Percentiles rank a stretch among this genome's conserved stretches.
Evolutionary conservation across 2,888 invertebrate species (phyloP).

Genomic region (Seira musarum): DNA sequence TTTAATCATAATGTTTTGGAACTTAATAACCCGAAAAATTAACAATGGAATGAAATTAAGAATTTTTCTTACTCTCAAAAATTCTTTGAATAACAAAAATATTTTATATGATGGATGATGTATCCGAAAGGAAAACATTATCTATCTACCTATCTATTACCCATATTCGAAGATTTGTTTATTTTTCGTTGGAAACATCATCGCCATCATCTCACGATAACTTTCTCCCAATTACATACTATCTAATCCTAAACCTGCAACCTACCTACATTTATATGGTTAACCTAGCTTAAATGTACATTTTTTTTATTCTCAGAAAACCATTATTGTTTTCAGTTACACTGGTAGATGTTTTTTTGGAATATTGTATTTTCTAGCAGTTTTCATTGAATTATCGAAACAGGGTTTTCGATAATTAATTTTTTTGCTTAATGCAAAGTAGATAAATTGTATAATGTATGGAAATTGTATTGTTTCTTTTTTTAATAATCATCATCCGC

Average conservation of each 20-base stretch:
- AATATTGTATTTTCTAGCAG: conserved; percentile 60
- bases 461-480: background rate
- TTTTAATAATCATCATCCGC: background rate
- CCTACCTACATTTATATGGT: conserved; percentile 10
- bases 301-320: conserved; percentile 49
- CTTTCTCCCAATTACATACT: too few relatives aligned
- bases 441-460: too few relatives aligned
- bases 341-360: conserved; percentile 56
- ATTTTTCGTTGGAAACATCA: background rate
- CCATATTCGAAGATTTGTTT: conserved; percentile 6
- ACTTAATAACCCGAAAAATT: background rate
- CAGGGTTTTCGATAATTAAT: background rate
- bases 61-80: background rate
- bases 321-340: conserved; percentile 61
- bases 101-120: too few relatives aligned
- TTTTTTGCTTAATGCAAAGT: background rate
- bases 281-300: background rate
- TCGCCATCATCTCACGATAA: too few relatives aligned
- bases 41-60: background rate
- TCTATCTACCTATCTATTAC: background rate
- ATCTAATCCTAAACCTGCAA: too few relatives aligned
- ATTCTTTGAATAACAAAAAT: conserved; percentile 10
- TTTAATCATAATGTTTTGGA: too few relatives aligned
- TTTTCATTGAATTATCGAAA: too few relatives aligned
- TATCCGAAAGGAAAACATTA: conserved; percentile 1